Base-by-base conservation (phyloP, 92 coral and sea anemone genomes). In the Pocillopora grandis region DNA sequence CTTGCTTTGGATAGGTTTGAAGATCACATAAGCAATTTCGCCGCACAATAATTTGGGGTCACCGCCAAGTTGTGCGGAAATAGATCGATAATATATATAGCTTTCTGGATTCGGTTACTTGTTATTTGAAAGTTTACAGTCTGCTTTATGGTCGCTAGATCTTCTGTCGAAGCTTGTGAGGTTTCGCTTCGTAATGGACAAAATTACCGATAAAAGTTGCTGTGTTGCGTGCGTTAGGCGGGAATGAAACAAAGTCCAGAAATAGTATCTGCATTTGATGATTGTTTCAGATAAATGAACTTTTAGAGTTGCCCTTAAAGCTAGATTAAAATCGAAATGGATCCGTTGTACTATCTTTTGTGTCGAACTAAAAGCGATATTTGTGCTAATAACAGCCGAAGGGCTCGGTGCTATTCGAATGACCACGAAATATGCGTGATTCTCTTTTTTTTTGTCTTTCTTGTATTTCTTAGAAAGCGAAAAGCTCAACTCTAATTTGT, bases 291-390 rank as follows among this genome's bases (percentile, higher is more conserved):
- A 48, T 8, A 13, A 72, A 65, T 64, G 9, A 52, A 52, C 2
- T 31, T n/a, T 11, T 1, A 19, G 36, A 68, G 11, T 68, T 75
- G 5, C 35, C 4, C 19, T 14, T 0, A 16, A 17, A 64, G 66
- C 3, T 16, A 19, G 17, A 77, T 36, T 52, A 37, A 33, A 9
- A n/a, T 19, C 37, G 58, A 37, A 48, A 19, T 9, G 8, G 72
- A 77, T 77, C 71, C 71, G 70, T n/a, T 36, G 55, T 63, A n/a
- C 36, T 48, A 36, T 77, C 36, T 18, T 77, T 77, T 71, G 19
- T 35, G 49, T 33, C 73, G 13, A 68, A 23, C 23, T 42, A 62
- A 62, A n/a, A 64, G 23, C 33, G 73, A 36, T 12, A 68, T 68
- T 33, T 7, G 10, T 16, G 73, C 16, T 33, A 10, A 21, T 17